phyloP scores from a whole-genome alignment of 2,113 vertebrate genomes.

The Phocoena phocoena region DNA sequence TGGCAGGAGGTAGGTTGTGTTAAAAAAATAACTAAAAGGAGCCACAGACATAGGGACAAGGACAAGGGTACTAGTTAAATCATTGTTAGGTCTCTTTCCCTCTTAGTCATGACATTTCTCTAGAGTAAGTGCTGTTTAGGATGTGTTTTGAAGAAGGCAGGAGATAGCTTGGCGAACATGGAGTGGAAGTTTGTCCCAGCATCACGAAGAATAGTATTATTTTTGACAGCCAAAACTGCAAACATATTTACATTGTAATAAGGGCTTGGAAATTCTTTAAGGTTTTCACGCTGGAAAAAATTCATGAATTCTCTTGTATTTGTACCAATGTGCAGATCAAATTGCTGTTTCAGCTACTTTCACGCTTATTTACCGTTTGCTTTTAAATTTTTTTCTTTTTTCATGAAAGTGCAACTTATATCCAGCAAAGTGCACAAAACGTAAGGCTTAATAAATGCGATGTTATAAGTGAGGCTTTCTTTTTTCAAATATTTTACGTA shows the following conservation, averaged over 20 bases:
- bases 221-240: conserved; percentile 30
- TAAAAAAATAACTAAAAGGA: background rate
- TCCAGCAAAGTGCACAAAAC: background rate
- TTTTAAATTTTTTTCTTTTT: background rate
- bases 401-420: background rate
- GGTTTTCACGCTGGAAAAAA: conserved; percentile 21
- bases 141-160: conserved; percentile 28
- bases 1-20: background rate
- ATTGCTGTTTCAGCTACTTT: background rate
- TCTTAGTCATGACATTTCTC: background rate
- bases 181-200: background rate
- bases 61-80: background rate
- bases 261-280: background rate
- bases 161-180: background rate
- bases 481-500: background rate
- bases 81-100: background rate
- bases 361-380: background rate
- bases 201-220: conserved; percentile 13
- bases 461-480: background rate
- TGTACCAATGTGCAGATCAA: background rate
- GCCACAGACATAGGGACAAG: background rate
- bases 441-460: background rate
- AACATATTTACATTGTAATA: background rate
- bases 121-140: conserved; percentile 21
- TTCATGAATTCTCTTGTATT: background rate